Base-by-base conservation (phyloP, 2,888 invertebrate genomes). In the Stegana nigrithorax region DNA sequence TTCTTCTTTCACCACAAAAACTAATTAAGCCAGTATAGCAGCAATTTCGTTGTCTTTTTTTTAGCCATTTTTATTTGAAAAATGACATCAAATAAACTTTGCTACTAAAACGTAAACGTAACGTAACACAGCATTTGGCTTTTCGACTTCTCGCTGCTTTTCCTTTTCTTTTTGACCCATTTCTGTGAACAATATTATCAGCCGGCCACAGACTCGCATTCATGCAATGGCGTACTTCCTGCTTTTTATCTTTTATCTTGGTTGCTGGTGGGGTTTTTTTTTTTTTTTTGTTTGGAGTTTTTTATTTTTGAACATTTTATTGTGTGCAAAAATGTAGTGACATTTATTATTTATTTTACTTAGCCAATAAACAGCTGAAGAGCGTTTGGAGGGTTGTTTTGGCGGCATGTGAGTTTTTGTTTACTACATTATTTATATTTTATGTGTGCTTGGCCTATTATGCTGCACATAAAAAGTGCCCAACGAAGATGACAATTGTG, bases 321-420 rank as follows among this genome's bases (percentile, higher is more conserved):
- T 69, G 69, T 73, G 78, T 75, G 72, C 63, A 27, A 70, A 74
- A 75, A 75, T 77, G 67, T 73, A 66, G 72, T 67, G 65, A 67
- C 67, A 73, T 55, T 55, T 55, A 55, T 55, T 32, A 55, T 32
- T 32, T 55, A 32, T 55, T 55, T 55, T 55, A 36, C 53, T 55
- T n/a, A 23, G 6, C 53, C 53, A 55, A 19, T 36, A 55, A 50
- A 26, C 12, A 45, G 10, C 10, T 6, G n/a, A 23, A 26, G 36
- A 21, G 12, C n/a, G 6, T 23, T 21, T 17, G 21, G 32, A 4
- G 26, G 21, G 14, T 51, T 12, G 32, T 51, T 26, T 2, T 26
- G 14, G 51, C 51, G 27, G 17, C 32, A 36, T 32, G 23, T 23
- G 21, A 29, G 10, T 27, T 55, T 69, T 69, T 53, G 67, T 71